These are phyloP conservation scores for Poeciliopsis retropinna DNA, from an alignment of 2,113 vertebrate genomes.

Conservation along the genomic window DNA sequence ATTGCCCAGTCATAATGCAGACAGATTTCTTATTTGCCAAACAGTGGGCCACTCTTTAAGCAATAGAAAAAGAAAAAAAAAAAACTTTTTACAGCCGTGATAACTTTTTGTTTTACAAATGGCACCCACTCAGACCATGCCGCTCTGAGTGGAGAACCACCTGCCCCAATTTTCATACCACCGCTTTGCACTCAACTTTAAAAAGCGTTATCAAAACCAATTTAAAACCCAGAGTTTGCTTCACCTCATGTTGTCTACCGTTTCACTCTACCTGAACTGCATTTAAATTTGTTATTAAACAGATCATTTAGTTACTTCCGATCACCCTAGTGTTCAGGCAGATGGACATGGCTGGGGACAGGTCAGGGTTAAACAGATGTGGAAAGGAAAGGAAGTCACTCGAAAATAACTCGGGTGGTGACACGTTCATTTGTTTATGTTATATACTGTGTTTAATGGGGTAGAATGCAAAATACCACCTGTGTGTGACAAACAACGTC, in stretches of 20 bases:
- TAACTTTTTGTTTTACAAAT: background rate
- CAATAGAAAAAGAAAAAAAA: too few species aligned
- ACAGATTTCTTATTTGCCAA: background rate
- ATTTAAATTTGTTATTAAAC: background rate
- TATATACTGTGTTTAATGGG: background rate
- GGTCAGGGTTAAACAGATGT: conserved; percentile 41
- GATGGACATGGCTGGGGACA: conserved; percentile 24
- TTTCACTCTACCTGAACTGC: too few species aligned
- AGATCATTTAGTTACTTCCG: background rate
- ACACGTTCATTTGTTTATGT: conserved; percentile 5
- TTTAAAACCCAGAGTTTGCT: background rate
- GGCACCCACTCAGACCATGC: background rate
- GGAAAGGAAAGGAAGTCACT: conserved; percentile 16
- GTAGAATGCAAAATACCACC: conserved; percentile 47
- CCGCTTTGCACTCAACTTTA: background rate
- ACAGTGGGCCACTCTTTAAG: too few species aligned
- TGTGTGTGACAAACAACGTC: conserved; percentile 61
- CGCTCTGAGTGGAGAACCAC: background rate
- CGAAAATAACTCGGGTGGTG: conserved; percentile 9
- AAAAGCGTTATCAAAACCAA: background rate
- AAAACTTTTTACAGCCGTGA: background rate
- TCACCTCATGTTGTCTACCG: too few species aligned
- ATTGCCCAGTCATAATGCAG: background rate
- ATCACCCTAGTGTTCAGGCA: background rate
- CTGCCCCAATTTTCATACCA: background rate